Conservation (phyloP, 2,113 vertebrate species). For the Corydoras maculifer region DNA sequence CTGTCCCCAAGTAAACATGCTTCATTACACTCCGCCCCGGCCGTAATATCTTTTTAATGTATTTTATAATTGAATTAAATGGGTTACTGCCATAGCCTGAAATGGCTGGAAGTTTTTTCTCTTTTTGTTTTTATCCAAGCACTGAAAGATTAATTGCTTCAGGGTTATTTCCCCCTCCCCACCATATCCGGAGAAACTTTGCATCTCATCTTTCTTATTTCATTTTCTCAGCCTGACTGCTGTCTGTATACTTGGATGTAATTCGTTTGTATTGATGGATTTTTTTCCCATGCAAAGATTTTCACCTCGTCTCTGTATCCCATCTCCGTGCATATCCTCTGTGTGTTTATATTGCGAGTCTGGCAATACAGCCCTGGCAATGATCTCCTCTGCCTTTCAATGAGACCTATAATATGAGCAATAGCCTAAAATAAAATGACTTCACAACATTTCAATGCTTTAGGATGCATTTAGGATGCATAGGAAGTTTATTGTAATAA, state of each 20-base stretch:
- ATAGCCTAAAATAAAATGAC: neutral
- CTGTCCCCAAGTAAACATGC: conserved; percentile 74
- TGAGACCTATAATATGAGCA: conserved; percentile 11
- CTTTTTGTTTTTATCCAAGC: conserved; percentile 38
- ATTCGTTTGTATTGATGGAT: conserved; percentile 42
- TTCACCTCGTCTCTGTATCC: conserved; percentile 11
- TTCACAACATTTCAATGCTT: neutral
- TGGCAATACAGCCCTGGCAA: neutral
- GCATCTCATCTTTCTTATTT: conserved; percentile 43
- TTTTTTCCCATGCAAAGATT: conserved; percentile 13
- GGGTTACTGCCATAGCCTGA: conserved; percentile 63
- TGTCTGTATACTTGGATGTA: conserved; percentile 33
- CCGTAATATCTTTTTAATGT: conserved; percentile 79
- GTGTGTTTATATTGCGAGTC: conserved; percentile 5
- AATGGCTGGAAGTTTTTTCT: conserved; percentile 57
- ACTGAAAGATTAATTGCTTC: conserved; percentile 50
- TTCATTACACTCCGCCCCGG: conserved; percentile 71
- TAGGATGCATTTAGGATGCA: too few species aligned
- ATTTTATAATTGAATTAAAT: conserved; percentile 79
- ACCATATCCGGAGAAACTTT: conserved; percentile 44
- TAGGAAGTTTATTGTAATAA: conserved; percentile 1
- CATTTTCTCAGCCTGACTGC: conserved; percentile 35
- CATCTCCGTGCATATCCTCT: neutral
- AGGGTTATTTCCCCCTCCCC: conserved; percentile 33
- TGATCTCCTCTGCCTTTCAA: neutral